Evolutionary conservation across 2,797 vertebrate species (phyloP), one percentile per base, ranked within the genome.

Genomic region (Urosaurus nigricauda): DNA sequence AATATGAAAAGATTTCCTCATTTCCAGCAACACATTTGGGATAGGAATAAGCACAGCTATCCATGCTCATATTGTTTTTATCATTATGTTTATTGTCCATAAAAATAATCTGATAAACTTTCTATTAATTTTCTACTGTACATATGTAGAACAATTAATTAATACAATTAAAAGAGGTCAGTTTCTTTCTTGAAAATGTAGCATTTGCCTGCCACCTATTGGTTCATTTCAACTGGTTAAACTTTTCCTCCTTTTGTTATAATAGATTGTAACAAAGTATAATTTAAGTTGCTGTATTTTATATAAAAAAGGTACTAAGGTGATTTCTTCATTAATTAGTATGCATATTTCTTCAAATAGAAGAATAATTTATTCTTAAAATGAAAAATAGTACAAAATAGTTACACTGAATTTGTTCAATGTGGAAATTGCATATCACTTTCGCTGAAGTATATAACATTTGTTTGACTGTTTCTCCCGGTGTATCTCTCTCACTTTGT

Each of bases 151-250:
- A 51, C 6, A 84, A 43, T 47, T 75, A 87, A 47, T 87, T 75
- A 87, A 47, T 87, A 89, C 84, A 88, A 91, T 90, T 90, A 75
- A 56, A 74, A 85, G 29, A 26, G 2, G 60, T 9, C 65, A 19
- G 3, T 73, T 71, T 29, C 13, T 47, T 9, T 82, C 6, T 13
- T 63, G 26, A 65, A 83, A 88, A 89, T 29, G 2, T n/a, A 87
- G 83, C 63, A 87, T 87, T 92, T 92, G 78, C 26, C 85, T 89
- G 78, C 47, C 68, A 88, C 60, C 53, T 88, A 63, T 79, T 68
- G 47, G 82, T 78, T 71, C 68, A 85, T 91, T 83, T 60, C 43
- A 47, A 56, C 37, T 78, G 13, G 47, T 88, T 83, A 2, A 19
- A 47, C 17, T 63, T 2, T 5, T 79, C 3, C 5, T 40, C 68